Base-by-base conservation (phyloP, 2,797 vertebrate species). In the Poecile montanus region DNA sequence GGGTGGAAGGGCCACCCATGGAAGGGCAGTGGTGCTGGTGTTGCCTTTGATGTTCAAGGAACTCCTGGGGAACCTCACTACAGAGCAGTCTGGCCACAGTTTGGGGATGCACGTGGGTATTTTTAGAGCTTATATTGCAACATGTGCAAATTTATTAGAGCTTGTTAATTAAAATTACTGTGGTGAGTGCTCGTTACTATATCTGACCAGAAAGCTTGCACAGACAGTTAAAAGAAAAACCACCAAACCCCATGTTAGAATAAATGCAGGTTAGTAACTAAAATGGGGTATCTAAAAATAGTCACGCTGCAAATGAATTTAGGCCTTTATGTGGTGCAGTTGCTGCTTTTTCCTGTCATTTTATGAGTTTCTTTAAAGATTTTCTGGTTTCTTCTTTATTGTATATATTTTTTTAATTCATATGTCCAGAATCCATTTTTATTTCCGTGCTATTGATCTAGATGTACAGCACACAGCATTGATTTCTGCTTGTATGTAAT, bases 111-210 rank as follows among this genome's bases (percentile, higher is more conserved):
- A 56, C 48, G 1, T 0, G 2, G 66, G 63, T 94, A 76, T 94
- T 95, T 93, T 94, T 94, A 94, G 90, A 91, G 60, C 48, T 54
- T 84, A 3, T 74, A 90, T 73, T 90, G 89, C 88, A 94, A 87
- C 93, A 79, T 87, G 90, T 95, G 95, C 78, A 89, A 36, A 93
- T 93, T 93, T 96, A 96, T 95, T 95, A 95, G 93, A 95, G 88
- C 86, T 97, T 93, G 84, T 93, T 96, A 96, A 95, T 95, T 96
- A 95, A 95, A 95, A 95, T 92, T 40, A 60, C 88, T 91, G 88
- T 86, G 88, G 92, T 61, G 68, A 91, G 36, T n/a, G 78, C 88
- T 82, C 6, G 27, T 95, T 95, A n/a, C 95, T 97, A 51, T 93
- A 87, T 95, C 86, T 89, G 93, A 92, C 84, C 79, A 40, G 44